Evolutionary conservation across 2,888 invertebrate species (phyloP), one percentile per base, ranked within the genome.

Genomic region (Drosophila recens): DNA sequence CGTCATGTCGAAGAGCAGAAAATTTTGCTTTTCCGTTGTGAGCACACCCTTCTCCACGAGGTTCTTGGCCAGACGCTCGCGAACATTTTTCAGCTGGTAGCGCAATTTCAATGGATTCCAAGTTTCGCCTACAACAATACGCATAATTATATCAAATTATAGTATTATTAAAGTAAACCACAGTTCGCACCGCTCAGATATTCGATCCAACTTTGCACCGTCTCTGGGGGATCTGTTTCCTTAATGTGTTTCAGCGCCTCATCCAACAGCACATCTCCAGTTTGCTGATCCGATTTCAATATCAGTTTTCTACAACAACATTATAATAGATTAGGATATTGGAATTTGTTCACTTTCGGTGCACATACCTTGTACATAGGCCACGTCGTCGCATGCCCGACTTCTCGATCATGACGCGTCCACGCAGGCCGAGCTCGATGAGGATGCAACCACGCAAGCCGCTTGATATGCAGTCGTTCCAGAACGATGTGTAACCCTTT

Each of bases 391-490:
- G 94, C 98, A 99, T 98, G 51, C 99, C 99, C 89, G 98, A 97
- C 92, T 97, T 97, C 93, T 99, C 99, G 89, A 99, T 94, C 94
- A 99, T 99, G 69, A 99, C 95, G 70, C 99, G 96, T 49, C 98
- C 98, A 88, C 99, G 95, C 74, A 99, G 93, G 10, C 98, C 98
- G 88, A 99, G 94, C 94, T 99, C 99, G 82, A 99, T 98, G 85
- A 99, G 94, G 92, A 99, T 99, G 93, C 99, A 99, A 75, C 99
- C 99, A 90, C 99, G 95, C 75, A 99, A 94, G 46, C 99, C 99
- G 90, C 98, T 98, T 83, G 99, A 99, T 95, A 99, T 99, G 94
- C 99, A 99, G 93, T 99, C 99, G 94, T 99, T 99, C 99, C 99
- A 99, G 94, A 99, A 99, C 64, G 99, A 99, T 92, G 99, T 99